Conservation (phyloP, 2,797 vertebrate genomes). For the Darevskia nairensis region DNA sequence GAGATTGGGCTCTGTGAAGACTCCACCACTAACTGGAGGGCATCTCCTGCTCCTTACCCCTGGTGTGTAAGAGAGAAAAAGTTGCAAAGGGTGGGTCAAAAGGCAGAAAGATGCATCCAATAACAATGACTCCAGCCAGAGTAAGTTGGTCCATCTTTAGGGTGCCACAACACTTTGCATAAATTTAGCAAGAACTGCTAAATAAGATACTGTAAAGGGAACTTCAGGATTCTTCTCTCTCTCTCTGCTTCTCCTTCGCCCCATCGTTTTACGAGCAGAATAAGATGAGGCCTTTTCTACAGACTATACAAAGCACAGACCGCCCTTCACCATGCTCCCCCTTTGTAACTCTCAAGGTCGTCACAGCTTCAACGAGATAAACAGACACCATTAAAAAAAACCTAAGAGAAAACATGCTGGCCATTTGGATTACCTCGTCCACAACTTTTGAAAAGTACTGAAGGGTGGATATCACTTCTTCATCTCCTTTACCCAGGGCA, state of each 20-base stretch:
- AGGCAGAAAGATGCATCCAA: not conserved
- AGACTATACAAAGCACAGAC: not conserved
- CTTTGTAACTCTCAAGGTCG: not conserved
- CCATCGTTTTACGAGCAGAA: not conserved
- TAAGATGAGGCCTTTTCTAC: not conserved
- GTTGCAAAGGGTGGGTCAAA: not conserved
- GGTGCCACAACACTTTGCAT: not conserved
- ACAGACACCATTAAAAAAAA: not conserved
- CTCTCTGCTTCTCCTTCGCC: not conserved
- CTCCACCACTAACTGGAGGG: not conserved
- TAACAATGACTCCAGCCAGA: not conserved
- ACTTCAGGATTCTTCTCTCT: not conserved
- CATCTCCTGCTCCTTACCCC: not conserved
- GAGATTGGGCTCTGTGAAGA: not conserved
- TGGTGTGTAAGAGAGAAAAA: not conserved
- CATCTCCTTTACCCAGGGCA: constrained; percentile 96
- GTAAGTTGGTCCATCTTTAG: not conserved
- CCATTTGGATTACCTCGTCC: constrained; percentile 86
- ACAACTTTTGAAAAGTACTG: constrained; percentile 94
- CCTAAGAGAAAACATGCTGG: not conserved
- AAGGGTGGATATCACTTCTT: constrained; percentile 94
- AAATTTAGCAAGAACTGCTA: not conserved
- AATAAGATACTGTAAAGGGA: not conserved
- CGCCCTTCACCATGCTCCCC: not conserved
- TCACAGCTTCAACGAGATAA: not conserved